phyloP scores from a whole-genome alignment of 2,113 vertebrate species.

The Rana temporaria region DNA sequence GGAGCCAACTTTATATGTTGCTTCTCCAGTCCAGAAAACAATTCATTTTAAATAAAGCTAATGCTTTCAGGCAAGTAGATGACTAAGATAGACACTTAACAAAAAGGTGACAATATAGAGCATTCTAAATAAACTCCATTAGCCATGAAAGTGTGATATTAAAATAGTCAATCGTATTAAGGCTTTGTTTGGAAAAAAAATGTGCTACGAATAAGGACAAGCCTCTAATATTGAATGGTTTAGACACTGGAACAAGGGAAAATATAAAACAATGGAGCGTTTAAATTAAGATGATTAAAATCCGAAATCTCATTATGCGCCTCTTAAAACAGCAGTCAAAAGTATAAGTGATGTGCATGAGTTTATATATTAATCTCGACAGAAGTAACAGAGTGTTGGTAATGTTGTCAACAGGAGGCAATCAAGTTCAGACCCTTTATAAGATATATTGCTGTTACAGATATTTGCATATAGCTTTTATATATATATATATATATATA shows the following conservation, averaged over 20 bases:
- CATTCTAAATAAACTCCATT: conserved; percentile 16
- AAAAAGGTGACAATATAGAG: neutral
- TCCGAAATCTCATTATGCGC: conserved; percentile 34
- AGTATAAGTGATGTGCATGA: conserved; percentile 5
- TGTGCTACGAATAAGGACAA: neutral
- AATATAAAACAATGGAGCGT: conserved; percentile 44
- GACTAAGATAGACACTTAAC: neutral
- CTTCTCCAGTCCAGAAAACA: neutral
- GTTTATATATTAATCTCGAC: conserved; percentile 29
- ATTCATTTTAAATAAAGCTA: conserved; percentile 24
- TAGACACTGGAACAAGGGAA: conserved; percentile 6
- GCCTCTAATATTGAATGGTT: neutral
- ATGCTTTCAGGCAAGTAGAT: neutral
- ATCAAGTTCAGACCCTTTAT: neutral
- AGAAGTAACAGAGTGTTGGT: neutral
- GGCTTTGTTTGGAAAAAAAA: neutral
- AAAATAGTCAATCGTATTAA: conserved; percentile 42
- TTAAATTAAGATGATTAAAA: conserved; percentile 45
- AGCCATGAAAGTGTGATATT: conserved; percentile 25
- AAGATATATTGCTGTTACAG: neutral
- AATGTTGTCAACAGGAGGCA: neutral
- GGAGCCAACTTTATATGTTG: neutral
- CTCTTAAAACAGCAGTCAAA: conserved; percentile 31
- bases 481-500: too few species aligned
- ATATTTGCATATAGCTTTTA: neutral